A percentile compares a stretch with the other conserved stretches of the same genome.
Conservation (phyloP, 2,888 invertebrate species). For the Chrysomela aeneicollis region DNA sequence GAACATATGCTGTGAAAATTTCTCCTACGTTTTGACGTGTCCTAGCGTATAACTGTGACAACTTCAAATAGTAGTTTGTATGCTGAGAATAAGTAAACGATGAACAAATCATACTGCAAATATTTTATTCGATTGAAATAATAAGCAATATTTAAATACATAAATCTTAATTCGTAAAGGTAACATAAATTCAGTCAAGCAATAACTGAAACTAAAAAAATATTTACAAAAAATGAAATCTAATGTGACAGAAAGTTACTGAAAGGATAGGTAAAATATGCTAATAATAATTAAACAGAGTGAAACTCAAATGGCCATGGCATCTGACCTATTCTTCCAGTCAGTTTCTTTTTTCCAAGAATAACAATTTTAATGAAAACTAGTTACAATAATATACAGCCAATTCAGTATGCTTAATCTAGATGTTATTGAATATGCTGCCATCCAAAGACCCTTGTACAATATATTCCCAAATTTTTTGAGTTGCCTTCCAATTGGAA, state of each 20-base stretch:
- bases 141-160: background rate
- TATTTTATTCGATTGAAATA: background rate
- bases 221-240: constrained; percentile 13
- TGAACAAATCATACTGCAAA: background rate
- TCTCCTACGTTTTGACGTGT: too few relatives aligned
- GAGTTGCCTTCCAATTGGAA: too few relatives aligned
- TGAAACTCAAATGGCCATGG: background rate
- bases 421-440: constrained; percentile 32
- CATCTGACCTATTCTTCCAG: constrained; percentile 5
- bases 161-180: constrained; percentile 8
- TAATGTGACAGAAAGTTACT: background rate
- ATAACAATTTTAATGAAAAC: constrained; percentile 18
- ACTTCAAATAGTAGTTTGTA: too few relatives aligned
- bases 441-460: background rate
- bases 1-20: too few relatives aligned
- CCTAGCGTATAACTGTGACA: too few relatives aligned
- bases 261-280: background rate
- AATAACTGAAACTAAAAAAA: constrained; percentile 6
- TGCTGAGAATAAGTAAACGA: background rate
- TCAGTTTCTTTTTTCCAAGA: constrained; percentile 4
- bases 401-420: constrained; percentile 42
- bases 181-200: constrained; percentile 19
- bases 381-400: constrained; percentile 39
- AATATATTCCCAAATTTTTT: background rate
- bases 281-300: background rate